Evolutionary conservation across 2,113 vertebrate genomes (phyloP).

Genomic region (Noturus placidus): DNA sequence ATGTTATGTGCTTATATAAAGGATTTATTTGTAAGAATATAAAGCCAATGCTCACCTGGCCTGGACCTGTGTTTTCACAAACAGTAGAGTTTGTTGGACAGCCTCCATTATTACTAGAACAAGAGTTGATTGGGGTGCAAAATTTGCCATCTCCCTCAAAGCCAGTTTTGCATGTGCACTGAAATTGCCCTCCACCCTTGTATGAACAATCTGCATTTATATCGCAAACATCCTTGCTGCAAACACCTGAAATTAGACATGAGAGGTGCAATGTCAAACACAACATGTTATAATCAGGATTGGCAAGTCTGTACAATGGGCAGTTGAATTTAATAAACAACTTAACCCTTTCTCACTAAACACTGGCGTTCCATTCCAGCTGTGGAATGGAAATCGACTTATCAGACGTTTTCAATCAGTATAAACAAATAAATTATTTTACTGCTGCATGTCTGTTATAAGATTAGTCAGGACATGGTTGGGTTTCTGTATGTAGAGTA

Average conservation of each 20-base stretch:
- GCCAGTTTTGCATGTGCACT: slow-evolving; percentile 79
- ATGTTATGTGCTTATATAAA: not conserved
- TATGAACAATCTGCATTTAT: slow-evolving; percentile 74
- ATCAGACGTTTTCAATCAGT: too few relatives aligned
- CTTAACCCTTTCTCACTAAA: too few relatives aligned
- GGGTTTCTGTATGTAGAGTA: too few relatives aligned
- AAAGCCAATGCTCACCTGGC: slow-evolving; percentile 73
- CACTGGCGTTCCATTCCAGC: too few relatives aligned
- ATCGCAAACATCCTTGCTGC: slow-evolving; percentile 75
- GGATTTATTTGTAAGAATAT: not conserved
- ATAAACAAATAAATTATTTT: too few relatives aligned
- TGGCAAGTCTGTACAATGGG: not conserved
- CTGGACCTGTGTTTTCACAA: slow-evolving; percentile 77
- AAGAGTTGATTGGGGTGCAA: slow-evolving; percentile 84
- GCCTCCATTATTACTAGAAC: slow-evolving; percentile 77
- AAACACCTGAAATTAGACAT: slow-evolving; percentile 64
- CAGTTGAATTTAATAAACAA: not conserved
- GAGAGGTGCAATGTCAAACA: not conserved
- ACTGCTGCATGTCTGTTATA: too few relatives aligned
- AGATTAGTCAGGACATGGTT: too few relatives aligned
- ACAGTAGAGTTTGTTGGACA: slow-evolving; percentile 81
- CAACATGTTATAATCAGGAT: not conserved
- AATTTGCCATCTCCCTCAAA: slow-evolving; percentile 82
- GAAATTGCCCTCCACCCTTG: slow-evolving; percentile 63
- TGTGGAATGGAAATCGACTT: too few relatives aligned